Conservation (phyloP, 2,113 vertebrate genomes). For the Ceuthmochares aereus region DNA sequence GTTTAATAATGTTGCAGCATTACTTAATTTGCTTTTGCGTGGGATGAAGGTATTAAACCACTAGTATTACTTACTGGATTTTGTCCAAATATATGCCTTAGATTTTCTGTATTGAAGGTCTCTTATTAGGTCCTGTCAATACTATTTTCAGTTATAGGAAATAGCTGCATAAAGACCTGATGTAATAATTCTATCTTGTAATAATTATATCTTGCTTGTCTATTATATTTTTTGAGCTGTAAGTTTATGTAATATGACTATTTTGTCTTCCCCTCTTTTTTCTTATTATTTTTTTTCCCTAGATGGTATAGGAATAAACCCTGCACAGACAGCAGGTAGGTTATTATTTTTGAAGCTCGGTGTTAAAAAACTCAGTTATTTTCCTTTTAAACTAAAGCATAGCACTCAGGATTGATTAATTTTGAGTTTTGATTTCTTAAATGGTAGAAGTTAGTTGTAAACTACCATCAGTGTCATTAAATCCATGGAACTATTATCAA, state of each 20-base stretch:
- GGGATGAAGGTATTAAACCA: background rate
- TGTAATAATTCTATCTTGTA: background rate
- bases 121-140: background rate
- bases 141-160: background rate
- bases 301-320: conserved; percentile 87
- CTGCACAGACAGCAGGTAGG: conserved; percentile 84
- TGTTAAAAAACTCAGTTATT: background rate
- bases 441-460: background rate
- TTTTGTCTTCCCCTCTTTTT: background rate
- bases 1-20: background rate
- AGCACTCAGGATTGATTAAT: background rate
- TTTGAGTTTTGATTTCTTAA: background rate
- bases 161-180: background rate
- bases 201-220: background rate
- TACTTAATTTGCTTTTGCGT: background rate
- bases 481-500: background rate
- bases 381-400: background rate
- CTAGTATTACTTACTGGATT: background rate
- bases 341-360: background rate
- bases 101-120: background rate
- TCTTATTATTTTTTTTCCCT: background rate
- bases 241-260: background rate
- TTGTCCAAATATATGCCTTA: background rate
- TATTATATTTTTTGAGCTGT: background rate
- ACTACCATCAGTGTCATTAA: background rate